Evolutionary conservation across 2,797 vertebrate genomes (phyloP), one percentile per base, ranked within the genome.

Genomic region (Buceros bicornis): DNA sequence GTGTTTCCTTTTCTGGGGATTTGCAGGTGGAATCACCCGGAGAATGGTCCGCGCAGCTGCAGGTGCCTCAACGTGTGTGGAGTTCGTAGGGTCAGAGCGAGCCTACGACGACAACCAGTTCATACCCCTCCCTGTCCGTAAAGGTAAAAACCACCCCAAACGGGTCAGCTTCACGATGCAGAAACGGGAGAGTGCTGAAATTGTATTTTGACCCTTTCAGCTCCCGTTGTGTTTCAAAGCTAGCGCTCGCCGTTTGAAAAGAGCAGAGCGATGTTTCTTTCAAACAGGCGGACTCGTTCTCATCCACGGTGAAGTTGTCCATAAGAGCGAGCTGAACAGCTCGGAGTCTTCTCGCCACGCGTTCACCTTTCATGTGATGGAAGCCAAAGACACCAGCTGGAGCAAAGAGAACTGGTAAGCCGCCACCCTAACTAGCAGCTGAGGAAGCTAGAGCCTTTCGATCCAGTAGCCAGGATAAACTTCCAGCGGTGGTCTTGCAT

Each of bases 311-410:
- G 98, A 99, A 90, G 99, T 99, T 3, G 99, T 99, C 47, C 99
- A 99, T 47, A 99, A 98, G 93, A 99, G 99, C 11, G 98, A 98
- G 7, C 94, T 95, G 57, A 99, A 99, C 97, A 95, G 82, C 29
- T 99, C 99, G 0, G 91, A 97, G 7, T 79, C 51, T 17, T 99
- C 99, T 0, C 99, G 99, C 33, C 99, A 99, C 0, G 99, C 89
- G 11, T 99, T 99, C 93, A 98, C 99, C 24, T 99, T 99, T 98
- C 99, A 99, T 8, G 78, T 99, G 79, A 99, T 99, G 99, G 99
- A 99, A 60, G 97, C 98, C 5, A 93, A 98, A 66, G 98, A 97
- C 91, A 98, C 99, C 3, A 57, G 43, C 73, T 99, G 99, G 99
- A 99, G 98, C 97, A 97, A 98, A 0, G 99, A 99, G 51, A 99